Base-by-base conservation (phyloP, 2,797 vertebrate genomes). In the Pipistrellus kuhlii region DNA sequence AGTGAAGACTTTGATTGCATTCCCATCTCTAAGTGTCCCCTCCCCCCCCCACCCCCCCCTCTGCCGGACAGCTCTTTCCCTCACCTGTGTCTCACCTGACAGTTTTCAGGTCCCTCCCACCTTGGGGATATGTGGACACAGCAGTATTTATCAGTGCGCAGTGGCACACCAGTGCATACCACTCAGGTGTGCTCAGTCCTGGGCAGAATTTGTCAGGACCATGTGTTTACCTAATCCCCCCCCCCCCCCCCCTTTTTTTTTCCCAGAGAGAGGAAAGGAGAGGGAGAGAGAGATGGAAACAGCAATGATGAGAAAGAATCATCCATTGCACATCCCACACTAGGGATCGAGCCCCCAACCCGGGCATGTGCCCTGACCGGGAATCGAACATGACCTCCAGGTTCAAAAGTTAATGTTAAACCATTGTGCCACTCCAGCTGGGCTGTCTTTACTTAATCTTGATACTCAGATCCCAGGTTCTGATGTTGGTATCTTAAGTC, bases 131-230 rank as follows among this genome's bases (percentile, higher is more conserved):
- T 0, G 2, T 77, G 87, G n/a, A 46, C 53, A 84, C 5, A 10
- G 17, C 91, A 35, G 13, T 1, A 3, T 68, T 55, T 57, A 30
- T 73, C 66, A 11, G 32, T 6, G 11, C 48, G 38, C 3, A 1
- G 11, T 46, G 15, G 35, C 57, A 62, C 57, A 48, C 20, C 38
- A 66, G 86, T 44, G 32, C 53, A 2, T 41, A 21, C 27, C 20
- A 11, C 57, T 38, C 35, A 41, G 35, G 38, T 8, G 6, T 2
- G 4, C n/a, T 76, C 44, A 59, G 21, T 73, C 38, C 41, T 38
- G 51, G 46, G 27, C 12, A 77, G 91, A 91, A 77, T 77, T 75
- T 20, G 53, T 13, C 88, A 90, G 51, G 23, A 94, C 8, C 25
- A 15, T 32, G 77, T 77, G 62, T 59, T 85, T 86, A 80, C 35